Percentiles rank a stretch among this genome's conserved stretches.
Conservation (phyloP, 2,888 invertebrate genomes). For the Heliconius aoede region DNA sequence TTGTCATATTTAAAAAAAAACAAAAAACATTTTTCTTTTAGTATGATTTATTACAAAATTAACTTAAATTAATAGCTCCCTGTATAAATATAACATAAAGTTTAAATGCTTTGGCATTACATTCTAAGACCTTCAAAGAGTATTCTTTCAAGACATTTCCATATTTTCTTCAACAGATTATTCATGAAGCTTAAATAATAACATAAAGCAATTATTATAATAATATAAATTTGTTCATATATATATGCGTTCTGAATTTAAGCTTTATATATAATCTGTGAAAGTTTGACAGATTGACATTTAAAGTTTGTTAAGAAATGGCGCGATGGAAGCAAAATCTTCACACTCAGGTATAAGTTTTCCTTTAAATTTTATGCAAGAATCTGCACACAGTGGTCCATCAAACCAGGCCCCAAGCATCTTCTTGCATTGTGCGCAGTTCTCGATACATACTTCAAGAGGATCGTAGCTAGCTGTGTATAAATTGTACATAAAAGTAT, state of each 20-base stretch:
- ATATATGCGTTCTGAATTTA: no score
- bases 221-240: no score
- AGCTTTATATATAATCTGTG: constrained; percentile 6
- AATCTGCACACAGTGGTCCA: constrained; percentile 92
- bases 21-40: constrained; percentile 28
- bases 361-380: constrained; percentile 92
- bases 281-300: constrained; percentile 9
- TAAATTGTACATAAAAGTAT: constrained; percentile 20
- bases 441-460: constrained; percentile 90
- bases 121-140: constrained; percentile 42
- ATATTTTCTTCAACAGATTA: constrained; percentile 10
- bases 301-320: constrained; percentile 86
- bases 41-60: constrained; percentile 37
- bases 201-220: neutral
- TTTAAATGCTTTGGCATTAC: constrained; percentile 52
- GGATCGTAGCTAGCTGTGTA: constrained; percentile 79
- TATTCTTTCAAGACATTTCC: constrained; percentile 29
- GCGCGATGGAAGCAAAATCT: constrained; percentile 90
- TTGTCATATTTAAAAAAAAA: constrained; percentile 2
- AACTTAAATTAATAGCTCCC: constrained; percentile 39
- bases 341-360: constrained; percentile 94
- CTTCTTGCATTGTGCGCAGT: constrained; percentile 95
- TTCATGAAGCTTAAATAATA: constrained; percentile 5
- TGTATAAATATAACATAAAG: constrained; percentile 46
- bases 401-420: constrained; percentile 94